phyloP scores from a whole-genome alignment of 2,888 invertebrate species.

The Nemoura dubitans region DNA sequence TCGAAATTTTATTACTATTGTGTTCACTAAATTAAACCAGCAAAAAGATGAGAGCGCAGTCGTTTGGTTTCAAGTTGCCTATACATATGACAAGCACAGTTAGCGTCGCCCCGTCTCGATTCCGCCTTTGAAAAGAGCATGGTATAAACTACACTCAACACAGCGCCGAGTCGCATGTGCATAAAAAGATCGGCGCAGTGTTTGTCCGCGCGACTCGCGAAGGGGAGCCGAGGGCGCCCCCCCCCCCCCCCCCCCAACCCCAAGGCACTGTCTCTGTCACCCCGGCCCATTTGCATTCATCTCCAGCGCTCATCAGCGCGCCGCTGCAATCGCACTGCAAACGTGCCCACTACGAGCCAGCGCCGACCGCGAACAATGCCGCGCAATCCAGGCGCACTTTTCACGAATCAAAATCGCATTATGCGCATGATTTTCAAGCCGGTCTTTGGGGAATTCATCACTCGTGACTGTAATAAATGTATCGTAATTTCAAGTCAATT shows the following conservation, averaged over 20 bases:
- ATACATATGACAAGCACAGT: not conserved
- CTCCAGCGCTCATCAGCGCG: not conserved
- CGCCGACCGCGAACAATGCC: not conserved
- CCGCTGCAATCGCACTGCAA: not conserved
- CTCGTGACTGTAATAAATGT: not conserved
- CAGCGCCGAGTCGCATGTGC: not conserved
- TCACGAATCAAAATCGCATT: not conserved
- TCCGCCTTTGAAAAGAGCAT: not conserved
- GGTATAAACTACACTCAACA: not conserved
- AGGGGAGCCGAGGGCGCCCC: not conserved
- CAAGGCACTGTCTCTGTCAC: not conserved
- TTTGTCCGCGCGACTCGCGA: not conserved
- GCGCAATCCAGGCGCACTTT: not conserved
- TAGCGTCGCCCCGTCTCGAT: not conserved
- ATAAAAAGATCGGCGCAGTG: not conserved
- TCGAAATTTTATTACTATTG: too few relatives aligned
- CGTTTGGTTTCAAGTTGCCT: not conserved
- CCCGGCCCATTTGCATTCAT: conserved; percentile 34
- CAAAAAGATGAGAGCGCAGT: not conserved
- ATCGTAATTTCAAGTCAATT: not conserved
- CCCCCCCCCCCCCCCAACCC: not conserved
- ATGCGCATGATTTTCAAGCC: not conserved
- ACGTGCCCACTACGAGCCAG: not conserved
- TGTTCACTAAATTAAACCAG: not conserved
- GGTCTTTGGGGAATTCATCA: not conserved